These are phyloP conservation scores for Dryomyza anilis DNA, from an alignment of 2,888 invertebrate species.

Conservation along the genomic window DNA sequence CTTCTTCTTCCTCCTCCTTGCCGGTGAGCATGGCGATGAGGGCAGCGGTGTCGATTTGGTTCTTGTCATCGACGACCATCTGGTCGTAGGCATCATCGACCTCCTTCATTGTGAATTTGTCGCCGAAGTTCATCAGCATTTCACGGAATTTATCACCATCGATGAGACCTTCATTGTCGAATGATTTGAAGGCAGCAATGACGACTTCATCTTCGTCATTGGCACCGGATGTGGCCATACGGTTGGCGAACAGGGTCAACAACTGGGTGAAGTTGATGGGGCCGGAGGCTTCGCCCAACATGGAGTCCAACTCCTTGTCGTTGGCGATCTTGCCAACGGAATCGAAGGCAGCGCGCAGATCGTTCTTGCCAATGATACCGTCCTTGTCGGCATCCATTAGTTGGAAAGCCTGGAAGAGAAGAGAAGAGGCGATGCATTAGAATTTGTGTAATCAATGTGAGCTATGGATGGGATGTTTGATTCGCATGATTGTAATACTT, in stretches of 20 bases:
- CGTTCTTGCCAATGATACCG: constrained; percentile 86
- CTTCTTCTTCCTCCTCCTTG: constrained; percentile 82
- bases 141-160: constrained; percentile 88
- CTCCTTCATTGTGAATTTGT: constrained; percentile 87
- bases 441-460: background rate
- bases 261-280: constrained; percentile 96
- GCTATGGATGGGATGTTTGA: background rate
- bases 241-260: constrained; percentile 87
- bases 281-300: constrained; percentile 86
- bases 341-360: constrained; percentile 90
- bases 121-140: constrained; percentile 91
- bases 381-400: constrained; percentile 97
- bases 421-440: background rate
- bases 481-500: constrained; percentile 42
- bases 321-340: constrained; percentile 86
- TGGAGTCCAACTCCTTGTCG: constrained; percentile 89
- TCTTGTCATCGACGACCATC: constrained; percentile 90
- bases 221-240: constrained; percentile 88
- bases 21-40: constrained; percentile 89
- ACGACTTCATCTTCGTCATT: constrained; percentile 91
- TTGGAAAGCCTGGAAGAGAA: constrained; percentile 77
- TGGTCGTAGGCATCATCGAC: constrained; percentile 92
- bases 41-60: constrained; percentile 85
- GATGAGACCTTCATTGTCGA: constrained; percentile 87
- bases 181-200: constrained; percentile 89